Percentiles rank a stretch among this genome's conserved stretches.
These are phyloP conservation scores for Echinarachnius parma DNA, from an alignment of 53 echinoderm and acorn worm genomes.

Conservation along the genomic window DNA sequence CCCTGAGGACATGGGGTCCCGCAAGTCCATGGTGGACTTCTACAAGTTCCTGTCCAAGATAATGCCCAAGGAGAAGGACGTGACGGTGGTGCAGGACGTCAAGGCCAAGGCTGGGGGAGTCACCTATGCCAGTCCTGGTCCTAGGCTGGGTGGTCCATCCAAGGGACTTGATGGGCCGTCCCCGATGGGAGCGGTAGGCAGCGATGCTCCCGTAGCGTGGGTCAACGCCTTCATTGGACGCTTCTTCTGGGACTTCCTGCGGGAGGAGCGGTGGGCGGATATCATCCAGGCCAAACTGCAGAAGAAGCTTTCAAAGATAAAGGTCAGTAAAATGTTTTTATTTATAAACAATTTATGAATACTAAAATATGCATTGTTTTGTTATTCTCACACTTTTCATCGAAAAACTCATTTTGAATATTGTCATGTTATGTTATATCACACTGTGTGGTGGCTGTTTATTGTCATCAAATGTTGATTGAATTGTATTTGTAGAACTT, in stretches of 20 bases:
- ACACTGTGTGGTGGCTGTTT: too few relatives aligned
- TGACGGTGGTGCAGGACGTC: slow-evolving; percentile 52
- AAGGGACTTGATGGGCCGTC: slow-evolving; percentile 25
- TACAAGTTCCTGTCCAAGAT: slow-evolving; percentile 86
- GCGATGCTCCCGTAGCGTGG: slow-evolving; percentile 80
- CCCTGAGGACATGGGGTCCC: slow-evolving; percentile 55
- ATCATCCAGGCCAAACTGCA: slow-evolving; percentile 77
- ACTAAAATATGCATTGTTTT: too few relatives aligned
- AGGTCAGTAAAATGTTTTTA: slow-evolving; percentile 62
- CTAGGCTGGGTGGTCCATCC: slow-evolving; percentile 19
- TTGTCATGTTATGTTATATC: too few relatives aligned
- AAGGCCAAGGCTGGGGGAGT: slow-evolving; percentile 82
- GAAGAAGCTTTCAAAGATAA: slow-evolving; percentile 87
- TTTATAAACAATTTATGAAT: too few relatives aligned
- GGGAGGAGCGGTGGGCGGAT: slow-evolving; percentile 79
- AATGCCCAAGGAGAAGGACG: slow-evolving; percentile 86
- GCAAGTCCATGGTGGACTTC: slow-evolving; percentile 83
- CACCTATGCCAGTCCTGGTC: slow-evolving; percentile 78
- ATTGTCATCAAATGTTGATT: too few relatives aligned
- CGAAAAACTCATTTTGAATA: too few relatives aligned
- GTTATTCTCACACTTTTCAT: too few relatives aligned
- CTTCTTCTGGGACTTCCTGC: slow-evolving; percentile 93
- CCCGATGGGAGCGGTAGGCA: slow-evolving; percentile 18
- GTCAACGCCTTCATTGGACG: slow-evolving; percentile 79
- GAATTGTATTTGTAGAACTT: too few relatives aligned